Evolutionary conservation across 2,113 vertebrate species (phyloP).

Genomic region (Serilophus lunatus): DNA sequence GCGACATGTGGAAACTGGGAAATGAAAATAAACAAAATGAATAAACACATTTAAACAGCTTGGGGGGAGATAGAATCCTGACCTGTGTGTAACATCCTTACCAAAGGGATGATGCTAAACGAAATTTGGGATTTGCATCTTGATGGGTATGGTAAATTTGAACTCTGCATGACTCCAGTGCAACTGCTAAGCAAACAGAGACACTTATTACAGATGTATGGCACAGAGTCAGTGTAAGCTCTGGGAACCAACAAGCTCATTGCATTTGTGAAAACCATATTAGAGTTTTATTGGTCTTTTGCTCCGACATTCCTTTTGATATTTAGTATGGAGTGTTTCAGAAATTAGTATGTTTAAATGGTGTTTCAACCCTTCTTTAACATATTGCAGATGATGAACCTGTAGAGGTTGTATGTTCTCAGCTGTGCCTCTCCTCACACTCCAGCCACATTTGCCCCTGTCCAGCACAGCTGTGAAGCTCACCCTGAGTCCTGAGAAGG

Average conservation of each 20-base stretch:
- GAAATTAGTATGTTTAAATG: background rate
- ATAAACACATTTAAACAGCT: constrained; percentile 52
- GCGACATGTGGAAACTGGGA: constrained; percentile 50
- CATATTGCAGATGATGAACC: background rate
- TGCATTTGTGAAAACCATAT: background rate
- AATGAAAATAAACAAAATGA: constrained; percentile 63
- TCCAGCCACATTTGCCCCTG: background rate
- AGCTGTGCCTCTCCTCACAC: background rate
- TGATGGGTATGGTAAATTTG: constrained; percentile 45
- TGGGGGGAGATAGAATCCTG: constrained; percentile 18
- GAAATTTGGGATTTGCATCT: constrained; percentile 57
- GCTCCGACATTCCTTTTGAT: background rate
- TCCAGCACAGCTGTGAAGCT: background rate
- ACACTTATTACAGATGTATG: background rate
- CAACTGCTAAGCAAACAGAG: constrained; percentile 35
- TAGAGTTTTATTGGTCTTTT: background rate
- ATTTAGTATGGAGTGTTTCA: background rate
- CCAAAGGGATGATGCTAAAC: background rate
- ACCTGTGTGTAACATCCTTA: constrained; percentile 9
- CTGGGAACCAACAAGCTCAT: background rate
- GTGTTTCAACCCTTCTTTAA: background rate
- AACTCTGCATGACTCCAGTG: constrained; percentile 49
- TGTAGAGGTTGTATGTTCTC: background rate
- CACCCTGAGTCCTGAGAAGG: accelerated
- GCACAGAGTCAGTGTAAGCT: background rate